Base-by-base conservation (phyloP, 2,888 invertebrate species). In the Sceliomorpha sp. region DNA sequence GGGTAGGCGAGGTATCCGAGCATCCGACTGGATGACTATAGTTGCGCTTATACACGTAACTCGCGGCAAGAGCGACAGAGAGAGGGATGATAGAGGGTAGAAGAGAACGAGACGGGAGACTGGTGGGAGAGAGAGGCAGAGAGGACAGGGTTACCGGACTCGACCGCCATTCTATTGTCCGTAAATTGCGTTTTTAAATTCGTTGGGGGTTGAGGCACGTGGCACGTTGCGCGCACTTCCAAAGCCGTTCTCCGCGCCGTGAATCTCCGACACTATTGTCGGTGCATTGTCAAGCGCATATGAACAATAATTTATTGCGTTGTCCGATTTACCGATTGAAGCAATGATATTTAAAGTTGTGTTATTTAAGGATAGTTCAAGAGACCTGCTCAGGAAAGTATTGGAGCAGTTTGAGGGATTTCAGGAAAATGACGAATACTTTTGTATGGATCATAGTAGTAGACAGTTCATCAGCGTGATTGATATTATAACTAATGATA, bases 131-230 rank as follows among this genome's bases (percentile, higher is more conserved):
- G 48, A 44, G 51, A 39, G 20, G 15, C 4, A 20, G 37, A 36
- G 37, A 32, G 62, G 66, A 69, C 70, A 74, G 75, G 78, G 77
- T 81, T 79, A 78, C 78, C 75, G 77, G 74, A 78, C 81, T 73
- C 76, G 72, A 79, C 76, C 80, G 79, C 76, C 72, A 67, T 77
- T 81, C 80, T 75, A 83, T 84, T 83, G 80, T 84, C 80, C 82
- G 84, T 83, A 84, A 84, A 85, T 85, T 84, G 84, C 81, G 78
- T 83, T 84, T 84, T 83, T 81, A 81, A 85, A 85, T 84, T 82
- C 83, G 79, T 70, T 70, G 72, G 72, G 76, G 76, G 72, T 71
- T 68, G 73, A 51, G 76, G 76, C 79, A 74, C 78, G 81, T 77
- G 80, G 76, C 72, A 14, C 60, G 59, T 56, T 50, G 66, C 63